A percentile compares a stretch with the other conserved stretches of the same genome.
Evolutionary conservation across 30 jellyfish, hydroid and myxozoan species (phyloP).

Genomic region (Aurelia coerulea): DNA sequence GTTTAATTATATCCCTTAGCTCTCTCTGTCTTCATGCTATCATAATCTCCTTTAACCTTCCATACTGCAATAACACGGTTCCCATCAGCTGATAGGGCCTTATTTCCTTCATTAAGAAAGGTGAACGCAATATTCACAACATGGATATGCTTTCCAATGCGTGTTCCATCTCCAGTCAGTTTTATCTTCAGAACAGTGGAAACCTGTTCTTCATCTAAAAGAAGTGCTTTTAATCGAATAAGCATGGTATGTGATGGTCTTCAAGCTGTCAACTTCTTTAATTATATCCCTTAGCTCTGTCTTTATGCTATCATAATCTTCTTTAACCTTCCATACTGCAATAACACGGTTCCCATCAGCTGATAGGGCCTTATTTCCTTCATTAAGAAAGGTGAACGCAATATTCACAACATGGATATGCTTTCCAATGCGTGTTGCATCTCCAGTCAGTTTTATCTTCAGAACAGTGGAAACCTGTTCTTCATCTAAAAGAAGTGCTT

Average conservation of each 20-base stretch:
- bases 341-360: conserved; percentile 24
- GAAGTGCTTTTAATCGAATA: background rate
- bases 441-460: conserved; percentile 16
- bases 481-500: background rate
- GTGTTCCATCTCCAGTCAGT: conserved; percentile 47
- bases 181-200: background rate
- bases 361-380: conserved; percentile 31
- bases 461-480: too few species aligned
- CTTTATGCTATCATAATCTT: conserved; percentile 31
- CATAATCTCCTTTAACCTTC: conserved; percentile 22
- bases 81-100: conserved; percentile 34
- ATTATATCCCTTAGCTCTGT: too few species aligned
- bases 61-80: conserved; percentile 24
- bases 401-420: conserved; percentile 50
- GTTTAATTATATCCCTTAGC: background rate
- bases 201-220: too few species aligned
- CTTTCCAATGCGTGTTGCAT: conserved; percentile 56
- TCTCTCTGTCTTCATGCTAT: background rate
- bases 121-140: conserved; percentile 39
- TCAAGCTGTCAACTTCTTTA: too few species aligned
- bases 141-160: conserved; percentile 53
- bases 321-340: conserved; percentile 23
- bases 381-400: conserved; percentile 26
- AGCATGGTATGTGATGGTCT: too few species aligned
- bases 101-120: conserved; percentile 26